phyloP scores from a whole-genome alignment of 2,888 invertebrate species.

The Rosalia funebris region DNA sequence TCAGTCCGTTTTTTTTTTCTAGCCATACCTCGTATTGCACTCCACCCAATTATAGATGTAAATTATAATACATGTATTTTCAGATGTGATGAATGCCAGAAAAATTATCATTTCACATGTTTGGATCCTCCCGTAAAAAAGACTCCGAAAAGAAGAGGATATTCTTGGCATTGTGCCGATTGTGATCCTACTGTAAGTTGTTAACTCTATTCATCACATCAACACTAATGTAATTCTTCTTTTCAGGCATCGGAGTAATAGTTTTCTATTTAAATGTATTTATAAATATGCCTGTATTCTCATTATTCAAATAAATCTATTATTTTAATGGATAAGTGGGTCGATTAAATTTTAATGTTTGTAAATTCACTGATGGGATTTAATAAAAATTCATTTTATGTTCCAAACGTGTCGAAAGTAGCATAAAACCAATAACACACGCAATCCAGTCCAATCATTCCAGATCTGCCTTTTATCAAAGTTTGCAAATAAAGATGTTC shows the following conservation, averaged over 20 bases:
- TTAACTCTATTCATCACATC: not conserved
- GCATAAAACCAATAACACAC: no score
- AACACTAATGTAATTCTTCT: slow-evolving; percentile 13
- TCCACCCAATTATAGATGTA: no score
- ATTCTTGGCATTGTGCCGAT: slow-evolving; percentile 95
- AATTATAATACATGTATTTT: slow-evolving; percentile 24
- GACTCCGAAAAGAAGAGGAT: slow-evolving; percentile 92
- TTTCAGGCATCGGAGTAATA: slow-evolving; percentile 52
- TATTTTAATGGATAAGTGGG: slow-evolving; percentile 19
- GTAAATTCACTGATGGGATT: no score
- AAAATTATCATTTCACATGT: slow-evolving; percentile 92
- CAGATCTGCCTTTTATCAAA: no score
- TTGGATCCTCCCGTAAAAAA: slow-evolving; percentile 94
- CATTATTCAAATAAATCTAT: slow-evolving; percentile 26
- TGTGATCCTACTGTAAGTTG: slow-evolving; percentile 83
- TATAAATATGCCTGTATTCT: slow-evolving; percentile 10
- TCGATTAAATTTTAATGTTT: no score
- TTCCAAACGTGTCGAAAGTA: no score
- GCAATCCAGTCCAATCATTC: no score
- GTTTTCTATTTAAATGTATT: slow-evolving; percentile 29
- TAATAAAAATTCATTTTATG: no score
- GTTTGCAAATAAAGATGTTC: no score
- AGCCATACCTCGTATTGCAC: no score
- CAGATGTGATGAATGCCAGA: slow-evolving; percentile 92
- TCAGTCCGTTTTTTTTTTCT: no score